Evolutionary conservation across 2,888 invertebrate species (phyloP), one percentile per base, ranked within the genome.

Genomic region (Magallana nippona): DNA sequence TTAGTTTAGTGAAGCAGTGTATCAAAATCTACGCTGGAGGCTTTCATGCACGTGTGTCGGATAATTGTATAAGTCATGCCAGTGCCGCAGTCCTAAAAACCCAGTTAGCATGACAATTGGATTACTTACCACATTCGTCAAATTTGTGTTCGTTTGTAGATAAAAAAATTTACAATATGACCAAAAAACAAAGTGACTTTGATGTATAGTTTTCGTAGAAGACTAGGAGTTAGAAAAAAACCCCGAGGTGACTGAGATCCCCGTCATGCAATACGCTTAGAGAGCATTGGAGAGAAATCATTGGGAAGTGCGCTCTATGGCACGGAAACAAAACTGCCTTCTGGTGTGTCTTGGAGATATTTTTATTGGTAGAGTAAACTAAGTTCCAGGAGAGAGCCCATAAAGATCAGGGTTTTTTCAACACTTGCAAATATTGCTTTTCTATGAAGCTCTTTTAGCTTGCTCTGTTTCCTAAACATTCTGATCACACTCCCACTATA

Each of bases 321-420:
- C 15, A 32, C 71, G 71, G 71, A 71, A 71, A 71, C 71, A 71
- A 13, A 71, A 71, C 22, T 71, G 71, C 71, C 71, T 71, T 71
- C 71, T 11, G 15, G 15, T 71, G 27, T 71, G 71, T 32, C 71
- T 71, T 71, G 32, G 27, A 71, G 71, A 71, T 71, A 71, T 71
- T 71, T 71, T 71, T 71, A 71, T 71, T 71, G 32, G 71, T 27
- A 71, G 27, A 71, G 27, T 71, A 71, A 71, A 71, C 71, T 32
- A 13, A 71, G 71, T 71, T 27, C 71, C 71, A 71, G 17, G 71
- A 71, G 32, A 71, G 22, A 32, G 27, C 15, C 71, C 71, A 22
- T 71, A 71, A 71, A 71, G 71, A 27, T 71, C 22, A 32, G 32
- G 15, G 27, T 1, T 71, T 44, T 71, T 71, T 71, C 71, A 71